Base-by-base conservation (phyloP, 2,888 invertebrate genomes). In the Campoletis raptor region DNA sequence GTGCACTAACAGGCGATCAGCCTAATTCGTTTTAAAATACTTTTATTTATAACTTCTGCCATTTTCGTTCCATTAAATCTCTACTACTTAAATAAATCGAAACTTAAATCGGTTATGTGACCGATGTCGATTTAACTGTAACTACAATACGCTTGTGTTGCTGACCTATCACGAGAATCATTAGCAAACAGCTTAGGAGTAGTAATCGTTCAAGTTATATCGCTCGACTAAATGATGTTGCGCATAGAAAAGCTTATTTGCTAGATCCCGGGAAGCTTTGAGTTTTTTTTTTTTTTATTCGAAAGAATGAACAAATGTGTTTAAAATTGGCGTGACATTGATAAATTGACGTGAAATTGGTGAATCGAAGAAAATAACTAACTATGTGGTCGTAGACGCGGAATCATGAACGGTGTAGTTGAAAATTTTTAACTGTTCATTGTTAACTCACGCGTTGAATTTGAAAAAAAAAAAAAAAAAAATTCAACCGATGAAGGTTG, bases 241-340 rank as follows among this genome's bases (percentile, higher is more conserved):
- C 82, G 84, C 77, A 84, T 89, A 85, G 30, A 88, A 88, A 89
- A 86, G 84, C 72, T 83, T 87, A 85, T 69, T 83, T 61, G 67
- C 72, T 81, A 73, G 42, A 45, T 30, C 45, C 77, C 57, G 78
- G 81, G 45, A 73, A 87, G 84, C 76, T 87, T 85, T 80, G 83
- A 87, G 79, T 81, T 77, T 24, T 21, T 40, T 30, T 30, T 30
- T 30, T n/a, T 6, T 48, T 21, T 12, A 80, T 36, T 30, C 40
- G 37, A 48, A 57, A 48, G 36, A 72, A 42, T 30, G 52, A 48
- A 36, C 21, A 72, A 61, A 78, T 40, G 24, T 73, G 18, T 15
- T 21, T 8, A n/a, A 52, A 61, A 61, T 30, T 69, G 52, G 2
- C 67, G 45, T 48, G 24, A 36, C 45, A 64, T 21, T 61, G 21